Base-by-base conservation (phyloP, 2,888 invertebrate genomes). In the Diplazon laetatorius region DNA sequence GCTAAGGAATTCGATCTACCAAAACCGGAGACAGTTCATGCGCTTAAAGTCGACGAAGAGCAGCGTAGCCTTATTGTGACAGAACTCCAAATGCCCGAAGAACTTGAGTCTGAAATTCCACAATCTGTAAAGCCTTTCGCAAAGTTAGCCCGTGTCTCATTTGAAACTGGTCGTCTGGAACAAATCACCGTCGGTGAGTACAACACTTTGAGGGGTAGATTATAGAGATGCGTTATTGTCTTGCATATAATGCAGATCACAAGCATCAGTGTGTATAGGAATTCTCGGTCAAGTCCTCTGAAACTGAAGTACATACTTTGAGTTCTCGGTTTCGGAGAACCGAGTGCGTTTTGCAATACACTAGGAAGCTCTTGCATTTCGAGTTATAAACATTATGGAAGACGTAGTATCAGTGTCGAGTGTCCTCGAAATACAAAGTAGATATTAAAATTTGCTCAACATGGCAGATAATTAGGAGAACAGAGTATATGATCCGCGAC, bases 21-120 rank as follows among this genome's bases (percentile, higher is more conserved):
- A 5, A 86, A 85, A 73, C 89, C 87, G 22, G 84, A 78, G 66
- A 83, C 84, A 76, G 91, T 87, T 85, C 86, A 79, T 44, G 89
- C 90, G 10, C 85, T 84, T 63, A 83, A 88, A 73, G 82, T 89
- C 4, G 83, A 88, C 35, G 88, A 89, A 52, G 83, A 88, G 68
- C 90, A 91, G 63, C 92, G 92, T 83, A 91, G 93, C 80, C 83
- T 93, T 57, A 89, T 93, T 65, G 89, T 93, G 71, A 92, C 92
- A 62, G 93, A 93, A 85, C 89, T 91, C 80, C 89, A 88, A 82
- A 89, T 91, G 78, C 90, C 92, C 83, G 92, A 91, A 83, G 92
- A 92, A 90, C 87, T 92, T 60, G 92, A 92, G 89, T 88, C 91
- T 85, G 87, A 91, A 74, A 85, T 91, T 82, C 88, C 89, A 70